Conservation (phyloP, 2,113 vertebrate genomes). For the Hemichromis elongatus region DNA sequence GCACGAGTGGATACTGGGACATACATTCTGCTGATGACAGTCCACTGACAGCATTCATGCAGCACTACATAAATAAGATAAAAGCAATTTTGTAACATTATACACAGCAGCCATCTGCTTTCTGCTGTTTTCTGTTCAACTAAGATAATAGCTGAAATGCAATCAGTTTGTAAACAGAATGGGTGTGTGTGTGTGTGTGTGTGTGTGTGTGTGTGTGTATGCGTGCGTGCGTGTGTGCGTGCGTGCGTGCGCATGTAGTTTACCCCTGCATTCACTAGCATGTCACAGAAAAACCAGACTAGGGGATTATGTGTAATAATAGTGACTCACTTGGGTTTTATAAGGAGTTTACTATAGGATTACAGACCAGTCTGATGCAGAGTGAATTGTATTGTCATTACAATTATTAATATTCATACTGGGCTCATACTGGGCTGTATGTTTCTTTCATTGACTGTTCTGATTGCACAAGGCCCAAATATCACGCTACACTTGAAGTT, state of each 20-base stretch:
- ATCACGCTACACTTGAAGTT: not conserved
- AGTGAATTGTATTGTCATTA: conserved; percentile 45
- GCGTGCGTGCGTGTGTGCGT: too few species aligned
- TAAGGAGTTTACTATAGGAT: conserved; percentile 50
- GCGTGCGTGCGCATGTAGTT: not conserved
- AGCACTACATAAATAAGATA: not conserved
- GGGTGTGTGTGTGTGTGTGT: not conserved
- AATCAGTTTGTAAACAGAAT: conserved; percentile 8
- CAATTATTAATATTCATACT: conserved; percentile 35
- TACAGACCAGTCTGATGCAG: conserved; percentile 55
- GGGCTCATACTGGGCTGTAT: not conserved
- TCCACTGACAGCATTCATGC: not conserved
- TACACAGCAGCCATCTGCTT: conserved; percentile 41
- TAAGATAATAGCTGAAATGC: conserved; percentile 44
- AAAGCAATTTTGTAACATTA: not conserved
- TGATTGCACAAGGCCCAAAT: not conserved
- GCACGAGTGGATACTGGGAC: not conserved
- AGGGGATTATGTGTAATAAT: conserved; percentile 59
- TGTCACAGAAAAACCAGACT: conserved; percentile 41
- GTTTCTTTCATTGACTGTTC: not conserved
- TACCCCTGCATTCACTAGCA: not conserved
- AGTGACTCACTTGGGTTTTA: conserved; percentile 55
- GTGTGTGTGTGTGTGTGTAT: not conserved
- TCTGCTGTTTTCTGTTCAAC: conserved; percentile 23
- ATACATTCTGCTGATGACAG: not conserved